Evolutionary conservation across 2,888 invertebrate species (phyloP).

Genomic region (Caenorhabditis panamensis): DNA sequence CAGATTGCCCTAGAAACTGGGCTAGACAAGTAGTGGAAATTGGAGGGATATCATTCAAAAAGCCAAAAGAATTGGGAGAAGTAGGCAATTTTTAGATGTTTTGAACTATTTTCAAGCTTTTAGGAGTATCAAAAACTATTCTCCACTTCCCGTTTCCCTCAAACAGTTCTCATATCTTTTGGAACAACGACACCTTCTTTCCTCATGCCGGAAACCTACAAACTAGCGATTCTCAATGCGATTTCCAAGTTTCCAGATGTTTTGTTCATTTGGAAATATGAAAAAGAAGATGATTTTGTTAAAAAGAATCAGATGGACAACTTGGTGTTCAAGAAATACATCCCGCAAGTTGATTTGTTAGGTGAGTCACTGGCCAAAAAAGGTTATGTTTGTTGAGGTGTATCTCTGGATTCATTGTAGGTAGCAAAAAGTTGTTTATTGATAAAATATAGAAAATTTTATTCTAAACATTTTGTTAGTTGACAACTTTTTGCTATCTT

Average conservation of each 20-base stretch:
- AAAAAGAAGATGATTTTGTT: constrained; percentile 30
- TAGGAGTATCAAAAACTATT: constrained; percentile 16
- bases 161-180: constrained; percentile 21
- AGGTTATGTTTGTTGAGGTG: too few relatives aligned
- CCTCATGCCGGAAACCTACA: constrained; percentile 30
- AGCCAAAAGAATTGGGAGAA: constrained; percentile 2
- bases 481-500: too few relatives aligned
- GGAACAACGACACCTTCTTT: constrained; percentile 51
- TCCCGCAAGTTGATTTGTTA: constrained; percentile 41
- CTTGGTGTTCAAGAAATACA: constrained; percentile 19
- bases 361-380: constrained; percentile 16
- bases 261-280: constrained; percentile 47
- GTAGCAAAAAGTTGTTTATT: too few relatives aligned
- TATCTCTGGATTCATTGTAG: too few relatives aligned
- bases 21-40: constrained; percentile 33
- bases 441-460: too few relatives aligned
- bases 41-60: constrained; percentile 45
- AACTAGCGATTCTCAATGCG: background rate
- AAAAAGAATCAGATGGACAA: background rate
- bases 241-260: constrained; percentile 11
- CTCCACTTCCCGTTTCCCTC: background rate
- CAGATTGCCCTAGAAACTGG: constrained; percentile 28
- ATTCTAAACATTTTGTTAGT: too few relatives aligned
- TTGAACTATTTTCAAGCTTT: background rate
- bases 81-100: background rate